A percentile compares a stretch with the other conserved stretches of the same genome.
phyloP scores from a whole-genome alignment of 2,797 vertebrate genomes.

The Zonotrichia albicollis region DNA sequence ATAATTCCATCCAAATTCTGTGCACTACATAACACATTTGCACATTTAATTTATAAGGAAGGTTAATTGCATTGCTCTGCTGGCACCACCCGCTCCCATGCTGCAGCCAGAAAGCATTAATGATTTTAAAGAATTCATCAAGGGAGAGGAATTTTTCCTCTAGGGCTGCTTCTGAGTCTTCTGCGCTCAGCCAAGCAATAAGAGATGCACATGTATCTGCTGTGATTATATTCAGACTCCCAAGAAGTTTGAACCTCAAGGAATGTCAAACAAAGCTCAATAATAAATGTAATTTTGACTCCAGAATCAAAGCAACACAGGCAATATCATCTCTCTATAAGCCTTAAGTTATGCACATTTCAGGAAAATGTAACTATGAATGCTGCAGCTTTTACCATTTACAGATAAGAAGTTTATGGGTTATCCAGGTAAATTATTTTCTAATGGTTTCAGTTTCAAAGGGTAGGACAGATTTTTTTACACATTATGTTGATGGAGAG shows the following conservation, averaged over 20 bases:
- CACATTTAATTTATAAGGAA: conserved; percentile 69
- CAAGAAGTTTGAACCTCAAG: conserved; percentile 44
- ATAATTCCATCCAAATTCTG: conserved; percentile 49
- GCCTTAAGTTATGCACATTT: not conserved
- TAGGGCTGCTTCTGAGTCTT: conserved; percentile 32
- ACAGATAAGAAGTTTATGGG: not conserved
- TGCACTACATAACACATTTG: conserved; percentile 6
- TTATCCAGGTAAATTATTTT: not conserved
- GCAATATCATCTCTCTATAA: not conserved
- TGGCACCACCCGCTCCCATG: not conserved
- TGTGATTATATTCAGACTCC: conserved; percentile 44
- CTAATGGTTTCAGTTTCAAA: not conserved
- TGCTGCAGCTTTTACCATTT: not conserved
- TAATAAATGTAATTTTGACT: conserved; percentile 51
- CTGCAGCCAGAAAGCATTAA: conserved; percentile 35
- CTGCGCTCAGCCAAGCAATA: conserved; percentile 43
- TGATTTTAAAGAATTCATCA: conserved; percentile 50
- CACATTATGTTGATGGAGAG: not conserved
- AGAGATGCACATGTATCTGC: conserved; percentile 35
- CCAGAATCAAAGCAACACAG: not conserved
- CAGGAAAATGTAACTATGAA: not conserved
- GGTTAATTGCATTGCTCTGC: conserved; percentile 65
- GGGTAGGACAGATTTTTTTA: not conserved
- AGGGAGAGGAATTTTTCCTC: conserved; percentile 12
- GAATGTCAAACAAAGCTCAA: conserved; percentile 45